Conservation (phyloP, 2,797 vertebrate genomes). For the Pangasius djambal region DNA sequence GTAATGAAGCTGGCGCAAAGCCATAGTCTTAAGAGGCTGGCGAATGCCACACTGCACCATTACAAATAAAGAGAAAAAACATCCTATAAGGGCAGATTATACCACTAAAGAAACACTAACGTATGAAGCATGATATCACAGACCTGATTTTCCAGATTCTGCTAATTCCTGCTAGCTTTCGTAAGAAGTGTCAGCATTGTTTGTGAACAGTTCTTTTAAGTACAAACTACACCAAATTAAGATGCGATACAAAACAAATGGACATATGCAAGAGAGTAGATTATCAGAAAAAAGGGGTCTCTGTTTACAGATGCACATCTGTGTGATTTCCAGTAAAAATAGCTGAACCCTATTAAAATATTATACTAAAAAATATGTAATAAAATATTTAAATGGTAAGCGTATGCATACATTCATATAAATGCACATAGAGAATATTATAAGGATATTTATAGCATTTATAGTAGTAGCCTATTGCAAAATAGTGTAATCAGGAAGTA, state of each 20-base stretch:
- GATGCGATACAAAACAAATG: not conserved
- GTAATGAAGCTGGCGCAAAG: constrained; percentile 35
- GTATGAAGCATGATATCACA: not conserved
- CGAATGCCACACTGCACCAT: not conserved
- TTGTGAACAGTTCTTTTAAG: not conserved
- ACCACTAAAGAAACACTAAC: not conserved
- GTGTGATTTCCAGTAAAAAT: no score
- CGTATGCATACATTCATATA: no score
- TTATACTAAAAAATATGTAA: no score
- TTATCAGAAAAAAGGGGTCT: no score
- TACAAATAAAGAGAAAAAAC: not conserved
- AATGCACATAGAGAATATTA: no score
- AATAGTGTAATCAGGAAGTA: not conserved
- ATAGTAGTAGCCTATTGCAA: not conserved
- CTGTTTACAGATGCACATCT: no score
- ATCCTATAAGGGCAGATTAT: not conserved
- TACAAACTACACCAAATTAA: not conserved
- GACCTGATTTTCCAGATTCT: not conserved
- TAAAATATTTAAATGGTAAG: no score
- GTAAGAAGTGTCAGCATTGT: not conserved
- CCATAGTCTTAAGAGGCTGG: not conserved
- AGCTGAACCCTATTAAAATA: no score
- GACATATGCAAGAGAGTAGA: not conserved
- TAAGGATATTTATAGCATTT: not conserved
- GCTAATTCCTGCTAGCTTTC: not conserved